Conservation (phyloP, 2,113 vertebrate species). For the Neodontobutis hainanensis region DNA sequence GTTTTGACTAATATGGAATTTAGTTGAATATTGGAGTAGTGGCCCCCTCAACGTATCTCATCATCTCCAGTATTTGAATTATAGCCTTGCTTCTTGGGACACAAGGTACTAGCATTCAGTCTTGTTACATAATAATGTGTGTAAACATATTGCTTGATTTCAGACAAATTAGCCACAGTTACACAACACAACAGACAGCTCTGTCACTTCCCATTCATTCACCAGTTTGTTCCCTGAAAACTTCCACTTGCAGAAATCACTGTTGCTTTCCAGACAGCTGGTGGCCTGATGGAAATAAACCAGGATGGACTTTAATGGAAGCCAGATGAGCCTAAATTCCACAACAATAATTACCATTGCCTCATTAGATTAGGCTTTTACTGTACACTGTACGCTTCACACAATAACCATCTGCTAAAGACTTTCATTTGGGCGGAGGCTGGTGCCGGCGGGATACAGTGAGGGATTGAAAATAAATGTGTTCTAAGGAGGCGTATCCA, state of each 20-base stretch:
- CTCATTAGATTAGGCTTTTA: conserved; percentile 51
- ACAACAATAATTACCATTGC: conserved; percentile 54
- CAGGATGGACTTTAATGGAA: conserved; percentile 50
- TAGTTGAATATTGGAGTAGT: too few species aligned
- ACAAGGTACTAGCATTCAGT: too few species aligned
- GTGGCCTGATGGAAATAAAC: conserved; percentile 51
- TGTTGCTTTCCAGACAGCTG: conserved; percentile 59
- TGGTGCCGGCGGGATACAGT: conserved; percentile 39
- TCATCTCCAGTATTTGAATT: too few species aligned
- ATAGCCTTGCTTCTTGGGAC: too few species aligned
- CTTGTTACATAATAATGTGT: too few species aligned
- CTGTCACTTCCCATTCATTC: conserved; percentile 38
- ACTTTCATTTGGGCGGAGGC: conserved; percentile 35
- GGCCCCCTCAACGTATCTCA: too few species aligned
- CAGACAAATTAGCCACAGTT: conserved; percentile 26
- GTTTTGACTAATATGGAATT: too few species aligned
- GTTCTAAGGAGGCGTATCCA: conserved; percentile 16
- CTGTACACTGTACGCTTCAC: conserved; percentile 26
- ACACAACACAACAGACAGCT: neutral
- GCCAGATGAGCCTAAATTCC: conserved; percentile 66
- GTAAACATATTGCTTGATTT: too few species aligned
- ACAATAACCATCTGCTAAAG: conserved; percentile 21
- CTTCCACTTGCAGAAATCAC: conserved; percentile 43
- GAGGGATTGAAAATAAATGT: conserved; percentile 41
- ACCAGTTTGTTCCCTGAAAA: conserved; percentile 52